Base-by-base conservation (phyloP, 2,113 vertebrate species). In the Carassius gibelio region DNA sequence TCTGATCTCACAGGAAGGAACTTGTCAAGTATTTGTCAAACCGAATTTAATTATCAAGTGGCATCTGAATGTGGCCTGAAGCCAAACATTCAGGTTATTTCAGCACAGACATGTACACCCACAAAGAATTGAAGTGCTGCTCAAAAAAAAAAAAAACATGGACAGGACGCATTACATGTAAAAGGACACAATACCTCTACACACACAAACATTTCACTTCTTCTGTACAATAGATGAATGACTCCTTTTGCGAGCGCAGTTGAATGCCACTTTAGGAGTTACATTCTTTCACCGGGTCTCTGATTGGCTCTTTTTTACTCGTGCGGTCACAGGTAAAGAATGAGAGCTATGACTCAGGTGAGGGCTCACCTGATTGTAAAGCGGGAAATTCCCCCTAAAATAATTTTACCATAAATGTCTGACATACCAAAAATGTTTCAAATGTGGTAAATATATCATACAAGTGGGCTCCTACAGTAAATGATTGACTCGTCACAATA, bases 341-440 rank as follows among this genome's bases (percentile, higher is more conserved):
- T 85, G 74, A 59, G 48, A 83, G 85, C 80, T 85, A 86, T 87
- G 85, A 88, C 80, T 82, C 50, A 82, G 68, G 45, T 61, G 78
- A 81, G 23, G 72, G 52, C 50, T 45, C 45, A 48, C 45, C 45
- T 48, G 45, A 48, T 10, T 48, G 45, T 11, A 9, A 48, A 26
- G 26, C 10, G 45, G 45, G 9, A 48, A 10, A 48, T 79, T 45
- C 36, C 55, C 17, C 17, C 6, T 6, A 7, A 57, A 17, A 55
- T 55, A 55, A 4, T 55, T 55, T 6, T 7, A 57, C 55, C 17
- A 57, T 57, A 57, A 8, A 57, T 1, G 17, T 21, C 17, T 26
- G 50, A 75, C 17, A 64, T 1, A 64, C 17, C 34, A 21, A 69
- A 69, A 52, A 38, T 2, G 14, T 0, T 19, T 38, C 66, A 38